Conservation (phyloP, 2,888 invertebrate species). For the Drosophila lacicola region DNA sequence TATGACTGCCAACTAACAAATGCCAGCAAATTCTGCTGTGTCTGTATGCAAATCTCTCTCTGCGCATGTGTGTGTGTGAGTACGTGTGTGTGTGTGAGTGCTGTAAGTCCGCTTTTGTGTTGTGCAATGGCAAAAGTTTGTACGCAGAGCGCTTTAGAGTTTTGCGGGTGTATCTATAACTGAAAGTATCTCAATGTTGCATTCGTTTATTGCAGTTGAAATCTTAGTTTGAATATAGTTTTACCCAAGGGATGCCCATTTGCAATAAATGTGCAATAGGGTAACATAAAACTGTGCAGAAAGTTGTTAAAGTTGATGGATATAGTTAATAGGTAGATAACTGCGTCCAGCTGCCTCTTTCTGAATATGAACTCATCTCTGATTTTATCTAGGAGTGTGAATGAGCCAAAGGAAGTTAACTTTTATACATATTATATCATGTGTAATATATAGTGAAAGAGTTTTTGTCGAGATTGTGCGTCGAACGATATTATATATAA, state of each 20-base stretch:
- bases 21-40: constrained; percentile 21
- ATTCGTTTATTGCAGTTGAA: constrained; percentile 49
- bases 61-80: too few relatives aligned
- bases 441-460: too few relatives aligned
- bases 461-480: too few relatives aligned
- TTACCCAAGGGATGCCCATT: constrained; percentile 17
- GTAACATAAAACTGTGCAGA: constrained; percentile 1
- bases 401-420: too few relatives aligned
- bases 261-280: background rate
- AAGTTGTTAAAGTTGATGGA: too few relatives aligned
- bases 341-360: too few relatives aligned
- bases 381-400: too few relatives aligned
- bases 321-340: too few relatives aligned
- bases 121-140: constrained; percentile 43
- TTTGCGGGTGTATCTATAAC: constrained; percentile 30
- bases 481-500: too few relatives aligned
- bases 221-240: constrained; percentile 38
- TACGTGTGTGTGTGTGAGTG: background rate
- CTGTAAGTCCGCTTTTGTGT: constrained; percentile 13
- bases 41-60: constrained; percentile 13
- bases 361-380: too few relatives aligned
- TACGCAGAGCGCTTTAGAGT: constrained; percentile 29
- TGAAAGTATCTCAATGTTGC: constrained; percentile 61
- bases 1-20: constrained; percentile 51
- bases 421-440: too few relatives aligned